Evolutionary conservation across 1,140 invertebrate genomes (phyloP).

Genomic region (Micrasema minimum): DNA sequence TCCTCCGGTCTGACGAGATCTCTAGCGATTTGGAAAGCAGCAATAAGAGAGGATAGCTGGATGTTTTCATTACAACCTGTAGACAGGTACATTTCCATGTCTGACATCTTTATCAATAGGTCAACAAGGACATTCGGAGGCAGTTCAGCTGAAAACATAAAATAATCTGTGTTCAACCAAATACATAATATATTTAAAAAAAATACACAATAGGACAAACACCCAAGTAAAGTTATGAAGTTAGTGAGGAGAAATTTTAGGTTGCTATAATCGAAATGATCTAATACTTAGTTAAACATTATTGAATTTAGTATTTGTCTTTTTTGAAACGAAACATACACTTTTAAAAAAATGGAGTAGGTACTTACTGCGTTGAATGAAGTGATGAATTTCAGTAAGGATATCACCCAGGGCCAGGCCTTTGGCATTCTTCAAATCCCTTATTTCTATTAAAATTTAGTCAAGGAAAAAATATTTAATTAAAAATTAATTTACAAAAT

Average conservation of each 20-base stretch:
- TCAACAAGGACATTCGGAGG: conserved; percentile 78
- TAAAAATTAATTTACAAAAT: no score
- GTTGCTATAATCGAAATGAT: no score
- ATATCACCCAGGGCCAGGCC: conserved; percentile 92
- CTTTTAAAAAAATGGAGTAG: no score
- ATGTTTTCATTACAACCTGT: conserved; percentile 84
- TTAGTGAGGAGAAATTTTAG: no score
- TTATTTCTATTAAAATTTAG: conserved; percentile 74
- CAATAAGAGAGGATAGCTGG: conserved; percentile 84
- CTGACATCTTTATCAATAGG: conserved; percentile 83
- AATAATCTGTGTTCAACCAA: no score
- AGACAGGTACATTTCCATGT: conserved; percentile 82
- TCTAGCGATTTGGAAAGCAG: conserved; percentile 79
- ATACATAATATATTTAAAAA: no score
- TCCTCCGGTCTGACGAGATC: conserved; percentile 62
- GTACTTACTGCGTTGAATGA: conserved; percentile 85
- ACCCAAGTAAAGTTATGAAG: no score
- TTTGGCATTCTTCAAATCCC: conserved; percentile 85
- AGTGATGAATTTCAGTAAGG: conserved; percentile 86
- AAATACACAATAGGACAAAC: no score
- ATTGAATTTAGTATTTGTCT: no score
- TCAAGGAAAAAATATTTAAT: conserved; percentile 41
- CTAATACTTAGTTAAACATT: no score
- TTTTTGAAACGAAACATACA: no score
- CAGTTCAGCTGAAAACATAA: conserved; percentile 81